Evolutionary conservation across 2,888 invertebrate species (phyloP).

Genomic region (Agrotis exclamationis): DNA sequence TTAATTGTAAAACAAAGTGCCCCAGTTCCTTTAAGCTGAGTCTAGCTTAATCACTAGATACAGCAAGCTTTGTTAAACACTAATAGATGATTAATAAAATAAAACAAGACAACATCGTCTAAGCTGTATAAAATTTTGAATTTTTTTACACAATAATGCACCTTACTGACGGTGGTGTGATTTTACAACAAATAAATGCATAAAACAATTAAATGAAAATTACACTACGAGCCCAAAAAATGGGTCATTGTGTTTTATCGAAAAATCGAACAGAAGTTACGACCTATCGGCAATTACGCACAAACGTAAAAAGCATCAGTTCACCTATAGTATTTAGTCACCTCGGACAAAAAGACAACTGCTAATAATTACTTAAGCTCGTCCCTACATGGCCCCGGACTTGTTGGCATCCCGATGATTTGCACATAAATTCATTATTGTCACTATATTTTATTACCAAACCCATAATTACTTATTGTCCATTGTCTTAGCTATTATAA

Average conservation of each 20-base stretch:
- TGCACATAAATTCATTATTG: constrained; percentile 79
- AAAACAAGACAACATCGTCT: fast-evolving
- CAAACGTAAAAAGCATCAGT: constrained; percentile 52
- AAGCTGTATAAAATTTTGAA: neutral
- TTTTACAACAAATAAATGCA: neutral
- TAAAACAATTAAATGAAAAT: neutral
- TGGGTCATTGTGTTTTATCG: too few relatives aligned
- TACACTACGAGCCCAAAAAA: too few relatives aligned
- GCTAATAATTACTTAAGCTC: constrained; percentile 76
- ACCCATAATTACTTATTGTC: constrained; percentile 75
- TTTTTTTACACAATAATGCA: neutral
- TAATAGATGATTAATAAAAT: neutral
- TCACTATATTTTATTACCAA: constrained; percentile 72
- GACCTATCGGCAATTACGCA: constrained; percentile 49
- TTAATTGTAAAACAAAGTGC: constrained; percentile 47
- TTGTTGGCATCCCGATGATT: constrained; percentile 82
- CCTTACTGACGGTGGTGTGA: neutral
- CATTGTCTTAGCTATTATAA: constrained; percentile 70
- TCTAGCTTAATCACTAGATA: neutral
- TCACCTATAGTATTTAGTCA: constrained; percentile 70
- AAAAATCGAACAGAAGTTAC: constrained; percentile 31
- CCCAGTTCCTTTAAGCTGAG: neutral
- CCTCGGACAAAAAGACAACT: constrained; percentile 73
- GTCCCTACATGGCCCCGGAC: constrained; percentile 72
- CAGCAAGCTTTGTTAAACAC: neutral